Conservation (phyloP, 2,888 invertebrate genomes). For the Iphiclides podalirius region DNA sequence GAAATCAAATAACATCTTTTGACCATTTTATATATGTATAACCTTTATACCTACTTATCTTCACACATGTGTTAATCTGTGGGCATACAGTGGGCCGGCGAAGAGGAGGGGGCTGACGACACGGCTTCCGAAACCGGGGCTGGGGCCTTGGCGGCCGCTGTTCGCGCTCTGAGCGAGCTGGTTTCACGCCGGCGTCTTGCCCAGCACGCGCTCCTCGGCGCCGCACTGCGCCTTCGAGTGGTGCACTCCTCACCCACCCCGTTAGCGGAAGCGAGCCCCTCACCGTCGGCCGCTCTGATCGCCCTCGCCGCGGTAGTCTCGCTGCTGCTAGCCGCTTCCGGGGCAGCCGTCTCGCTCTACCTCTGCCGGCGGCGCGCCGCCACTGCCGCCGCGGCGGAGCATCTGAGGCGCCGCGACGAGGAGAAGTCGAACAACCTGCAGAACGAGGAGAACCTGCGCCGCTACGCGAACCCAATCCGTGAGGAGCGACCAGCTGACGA, state of each 20-base stretch:
- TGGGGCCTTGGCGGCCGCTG: constrained; percentile 50
- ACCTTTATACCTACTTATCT: too few relatives aligned
- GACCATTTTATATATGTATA: too few relatives aligned
- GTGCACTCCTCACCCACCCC: constrained; percentile 37
- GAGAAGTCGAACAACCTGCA: constrained; percentile 95
- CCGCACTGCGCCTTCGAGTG: constrained; percentile 60
- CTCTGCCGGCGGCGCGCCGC: constrained; percentile 43
- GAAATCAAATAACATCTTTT: too few relatives aligned
- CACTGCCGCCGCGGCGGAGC: constrained; percentile 76
- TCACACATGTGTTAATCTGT: too few relatives aligned
- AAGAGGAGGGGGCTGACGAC: constrained; percentile 53
- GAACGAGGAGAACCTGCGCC: constrained; percentile 92
- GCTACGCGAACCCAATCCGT: constrained; percentile 90
- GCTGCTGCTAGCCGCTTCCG: constrained; percentile 36
- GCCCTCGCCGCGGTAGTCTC: constrained; percentile 33
- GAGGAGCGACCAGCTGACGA: constrained; percentile 77
- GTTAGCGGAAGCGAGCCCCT: constrained; percentile 84
- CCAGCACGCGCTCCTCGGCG: constrained; percentile 61
- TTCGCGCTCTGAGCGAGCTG: constrained; percentile 62
- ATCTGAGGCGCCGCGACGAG: constrained; percentile 85
- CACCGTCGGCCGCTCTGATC: constrained; percentile 75
- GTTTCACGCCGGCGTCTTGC: constrained; percentile 62
- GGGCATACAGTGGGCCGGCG: constrained; percentile 64
- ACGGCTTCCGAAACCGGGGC: constrained; percentile 30
- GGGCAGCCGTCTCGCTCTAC: constrained; percentile 49